phyloP scores from a whole-genome alignment of 2,888 invertebrate genomes.

The Halocaridina rubra region DNA sequence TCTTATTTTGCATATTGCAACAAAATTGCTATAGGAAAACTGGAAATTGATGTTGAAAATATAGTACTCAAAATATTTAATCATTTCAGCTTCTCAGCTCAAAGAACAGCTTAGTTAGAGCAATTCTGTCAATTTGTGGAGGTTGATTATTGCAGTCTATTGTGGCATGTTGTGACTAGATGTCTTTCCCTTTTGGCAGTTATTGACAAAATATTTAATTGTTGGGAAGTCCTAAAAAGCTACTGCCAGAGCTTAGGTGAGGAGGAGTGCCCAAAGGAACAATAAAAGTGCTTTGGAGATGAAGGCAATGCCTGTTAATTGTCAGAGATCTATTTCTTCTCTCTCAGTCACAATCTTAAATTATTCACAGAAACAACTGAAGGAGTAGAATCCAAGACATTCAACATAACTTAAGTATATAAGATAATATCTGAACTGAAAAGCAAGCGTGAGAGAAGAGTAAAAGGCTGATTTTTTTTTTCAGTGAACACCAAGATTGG shows the following conservation, averaged over 20 bases:
- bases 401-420: constrained; percentile 29
- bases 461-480: constrained; percentile 22
- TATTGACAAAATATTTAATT: constrained; percentile 37
- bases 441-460: constrained; percentile 19
- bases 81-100: no score
- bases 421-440: constrained; percentile 44
- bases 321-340: constrained; percentile 29
- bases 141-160: no score
- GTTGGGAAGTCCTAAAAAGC: constrained; percentile 23
- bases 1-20: no score
- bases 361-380: constrained; percentile 39
- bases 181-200: constrained; percentile 34
- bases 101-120: no score
- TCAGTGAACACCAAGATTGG: constrained; percentile 19
- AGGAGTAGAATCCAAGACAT: constrained; percentile 34
- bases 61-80: no score
- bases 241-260: constrained; percentile 42
- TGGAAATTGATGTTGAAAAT: no score
- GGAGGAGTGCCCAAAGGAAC: constrained; percentile 24
- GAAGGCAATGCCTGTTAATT: constrained; percentile 33
- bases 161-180: constrained; percentile 30
- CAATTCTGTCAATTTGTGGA: no score
- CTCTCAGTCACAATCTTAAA: constrained; percentile 34
- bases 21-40: no score
- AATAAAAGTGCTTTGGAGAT: constrained; percentile 37